phyloP scores from a whole-genome alignment of 2,113 vertebrate genomes.

The Sitta europaea region DNA sequence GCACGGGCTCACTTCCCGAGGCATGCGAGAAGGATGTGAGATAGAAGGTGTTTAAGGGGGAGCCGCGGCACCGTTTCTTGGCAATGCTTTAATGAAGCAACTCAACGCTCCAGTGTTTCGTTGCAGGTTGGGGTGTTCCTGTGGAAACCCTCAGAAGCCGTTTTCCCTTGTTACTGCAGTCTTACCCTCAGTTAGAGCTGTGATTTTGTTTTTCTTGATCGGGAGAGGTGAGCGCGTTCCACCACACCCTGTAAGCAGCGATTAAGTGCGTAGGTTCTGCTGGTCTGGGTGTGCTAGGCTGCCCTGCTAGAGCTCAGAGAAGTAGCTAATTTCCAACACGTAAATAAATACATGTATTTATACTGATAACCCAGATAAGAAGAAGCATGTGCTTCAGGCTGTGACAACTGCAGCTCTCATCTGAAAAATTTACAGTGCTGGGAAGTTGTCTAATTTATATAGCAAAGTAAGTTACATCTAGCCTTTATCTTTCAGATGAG shows the following conservation, averaged over 20 bases:
- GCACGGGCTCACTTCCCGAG: not conserved
- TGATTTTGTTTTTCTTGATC: not conserved
- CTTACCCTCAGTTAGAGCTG: not conserved
- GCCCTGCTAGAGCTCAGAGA: not conserved
- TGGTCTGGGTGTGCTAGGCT: not conserved
- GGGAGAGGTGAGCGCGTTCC: not conserved
- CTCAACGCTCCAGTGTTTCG: not conserved
- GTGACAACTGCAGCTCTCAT: not conserved
- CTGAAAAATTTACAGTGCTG: not conserved
- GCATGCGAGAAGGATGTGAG: not conserved
- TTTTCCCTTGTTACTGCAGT: not conserved
- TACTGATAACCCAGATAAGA: slow-evolving; percentile 17
- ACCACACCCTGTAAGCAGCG: not conserved
- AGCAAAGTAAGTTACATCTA: slow-evolving; percentile 1
- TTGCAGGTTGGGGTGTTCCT: not conserved
- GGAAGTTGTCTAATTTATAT: not conserved
- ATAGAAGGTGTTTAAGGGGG: not conserved
- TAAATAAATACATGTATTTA: not conserved
- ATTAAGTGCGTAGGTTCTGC: not conserved
- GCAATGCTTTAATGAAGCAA: not conserved
- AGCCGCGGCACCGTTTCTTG: not conserved
- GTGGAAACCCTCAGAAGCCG: not conserved
- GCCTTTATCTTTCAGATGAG: not conserved
- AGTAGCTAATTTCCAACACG: not conserved
- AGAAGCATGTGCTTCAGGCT: not conserved